These are phyloP conservation scores for Latheticus oryzae DNA, from an alignment of 2,888 invertebrate species.

Conservation along the genomic window DNA sequence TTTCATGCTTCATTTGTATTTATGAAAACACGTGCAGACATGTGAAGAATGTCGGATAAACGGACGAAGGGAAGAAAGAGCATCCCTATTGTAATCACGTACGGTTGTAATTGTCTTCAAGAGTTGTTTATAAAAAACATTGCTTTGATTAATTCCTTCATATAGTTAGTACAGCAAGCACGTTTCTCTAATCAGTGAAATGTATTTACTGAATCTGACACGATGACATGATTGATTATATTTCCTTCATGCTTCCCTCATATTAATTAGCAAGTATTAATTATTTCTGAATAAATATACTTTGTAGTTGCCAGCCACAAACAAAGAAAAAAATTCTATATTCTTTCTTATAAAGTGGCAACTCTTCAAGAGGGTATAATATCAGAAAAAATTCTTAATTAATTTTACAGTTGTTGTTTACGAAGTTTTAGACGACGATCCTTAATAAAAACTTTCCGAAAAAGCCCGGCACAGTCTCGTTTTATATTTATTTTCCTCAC, in stretches of 20 bases:
- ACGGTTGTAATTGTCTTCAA: conserved; percentile 35
- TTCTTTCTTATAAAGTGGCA: conserved; percentile 2
- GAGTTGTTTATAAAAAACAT: conserved; percentile 33
- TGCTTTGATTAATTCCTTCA: conserved; percentile 34
- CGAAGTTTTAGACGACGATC: conserved; percentile 30
- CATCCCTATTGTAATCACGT: conserved; percentile 33
- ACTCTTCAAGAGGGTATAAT: background rate
- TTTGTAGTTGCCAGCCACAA: conserved; percentile 6
- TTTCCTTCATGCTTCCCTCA: conserved; percentile 32
- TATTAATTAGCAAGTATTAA: conserved; percentile 40
- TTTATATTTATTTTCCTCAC: conserved; percentile 16
- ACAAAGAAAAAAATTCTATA: background rate
- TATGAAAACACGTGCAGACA: conserved; percentile 39
- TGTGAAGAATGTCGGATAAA: conserved; percentile 13
- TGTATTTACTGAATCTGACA: conserved; percentile 43
- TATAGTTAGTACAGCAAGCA: conserved; percentile 31
- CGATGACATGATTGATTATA: conserved; percentile 41
- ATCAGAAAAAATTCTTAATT: conserved; percentile 42
- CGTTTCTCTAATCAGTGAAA: conserved; percentile 42
- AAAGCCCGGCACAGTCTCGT: conserved; percentile 6
- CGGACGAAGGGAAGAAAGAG: conserved; percentile 10
- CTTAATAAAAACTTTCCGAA: conserved; percentile 26
- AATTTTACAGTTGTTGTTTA: conserved; percentile 43
- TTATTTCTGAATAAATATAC: conserved; percentile 27
- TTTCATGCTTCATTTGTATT: conserved; percentile 36